phyloP scores from a whole-genome alignment of 1,140 invertebrate species.

The Drosophila parabipectinata region DNA sequence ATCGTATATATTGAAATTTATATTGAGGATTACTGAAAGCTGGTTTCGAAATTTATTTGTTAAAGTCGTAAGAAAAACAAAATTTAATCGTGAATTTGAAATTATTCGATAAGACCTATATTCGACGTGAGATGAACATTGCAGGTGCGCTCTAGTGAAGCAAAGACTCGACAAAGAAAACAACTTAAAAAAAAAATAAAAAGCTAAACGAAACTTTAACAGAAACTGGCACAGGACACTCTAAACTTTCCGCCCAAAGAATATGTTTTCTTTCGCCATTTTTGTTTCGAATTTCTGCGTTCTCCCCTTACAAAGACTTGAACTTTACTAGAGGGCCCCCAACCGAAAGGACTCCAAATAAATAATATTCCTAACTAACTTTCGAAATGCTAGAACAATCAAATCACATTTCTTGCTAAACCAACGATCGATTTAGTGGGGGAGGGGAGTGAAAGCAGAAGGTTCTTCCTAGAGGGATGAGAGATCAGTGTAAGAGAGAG shows the following conservation, averaged over 20 bases:
- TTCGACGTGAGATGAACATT: constrained; percentile 42
- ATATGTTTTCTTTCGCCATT: constrained; percentile 25
- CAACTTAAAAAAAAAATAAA: constrained; percentile 11
- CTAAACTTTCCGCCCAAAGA: constrained; percentile 76
- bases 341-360: constrained; percentile 30
- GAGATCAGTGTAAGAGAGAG: constrained; percentile 16
- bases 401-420: constrained; percentile 74
- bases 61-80: constrained; percentile 31
- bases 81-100: constrained; percentile 59
- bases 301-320: constrained; percentile 60
- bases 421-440: constrained; percentile 52
- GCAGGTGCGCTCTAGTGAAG: constrained; percentile 49
- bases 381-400: constrained; percentile 82
- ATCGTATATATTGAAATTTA: constrained; percentile 65
- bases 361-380: constrained; percentile 66
- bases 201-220: constrained; percentile 35
- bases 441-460: constrained; percentile 16
- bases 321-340: constrained; percentile 45
- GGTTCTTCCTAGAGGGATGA: neutral
- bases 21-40: constrained; percentile 67
- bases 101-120: constrained; percentile 48
- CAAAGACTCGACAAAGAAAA: constrained; percentile 40
- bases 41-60: constrained; percentile 66
- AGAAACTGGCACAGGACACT: constrained; percentile 55
- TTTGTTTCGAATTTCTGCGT: constrained; percentile 45